Conservation (phyloP, 1,140 invertebrate species). For the Lepidostoma basale region DNA sequence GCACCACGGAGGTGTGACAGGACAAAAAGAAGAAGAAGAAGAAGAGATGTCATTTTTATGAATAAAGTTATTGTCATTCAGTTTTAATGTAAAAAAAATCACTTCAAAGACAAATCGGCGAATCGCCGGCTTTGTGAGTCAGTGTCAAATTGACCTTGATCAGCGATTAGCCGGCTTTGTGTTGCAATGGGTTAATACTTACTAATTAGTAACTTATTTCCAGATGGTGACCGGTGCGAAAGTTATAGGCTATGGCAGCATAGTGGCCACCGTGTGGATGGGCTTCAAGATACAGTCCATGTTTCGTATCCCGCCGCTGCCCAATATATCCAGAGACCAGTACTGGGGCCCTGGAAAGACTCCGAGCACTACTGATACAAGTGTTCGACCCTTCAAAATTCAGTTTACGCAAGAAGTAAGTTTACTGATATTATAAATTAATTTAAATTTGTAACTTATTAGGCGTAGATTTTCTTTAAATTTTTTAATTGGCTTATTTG, state of each 20-base stretch:
- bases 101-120: too few relatives aligned
- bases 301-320: constrained; percentile 29
- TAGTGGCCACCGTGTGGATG: constrained; percentile 14
- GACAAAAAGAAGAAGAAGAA: too few relatives aligned
- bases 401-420: constrained; percentile 39
- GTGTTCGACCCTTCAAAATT: constrained; percentile 28
- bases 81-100: too few relatives aligned
- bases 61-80: too few relatives aligned
- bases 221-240: constrained; percentile 4
- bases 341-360: constrained; percentile 40
- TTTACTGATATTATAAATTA: too few relatives aligned
- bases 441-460: background rate
- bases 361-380: constrained; percentile 12
- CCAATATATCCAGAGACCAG: constrained; percentile 18
- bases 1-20: too few relatives aligned
- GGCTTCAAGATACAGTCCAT: constrained; percentile 22
- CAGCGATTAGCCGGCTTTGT: too few relatives aligned
- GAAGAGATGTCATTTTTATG: too few relatives aligned
- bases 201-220: background rate
- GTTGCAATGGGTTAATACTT: too few relatives aligned
- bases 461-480: background rate
- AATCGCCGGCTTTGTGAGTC: too few relatives aligned
- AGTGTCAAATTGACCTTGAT: too few relatives aligned
- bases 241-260: constrained; percentile 4
- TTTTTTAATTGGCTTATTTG: too few relatives aligned